These are phyloP conservation scores for Sphaerodactylus townsendi DNA, from an alignment of 2,113 vertebrate species.

Conservation along the genomic window DNA sequence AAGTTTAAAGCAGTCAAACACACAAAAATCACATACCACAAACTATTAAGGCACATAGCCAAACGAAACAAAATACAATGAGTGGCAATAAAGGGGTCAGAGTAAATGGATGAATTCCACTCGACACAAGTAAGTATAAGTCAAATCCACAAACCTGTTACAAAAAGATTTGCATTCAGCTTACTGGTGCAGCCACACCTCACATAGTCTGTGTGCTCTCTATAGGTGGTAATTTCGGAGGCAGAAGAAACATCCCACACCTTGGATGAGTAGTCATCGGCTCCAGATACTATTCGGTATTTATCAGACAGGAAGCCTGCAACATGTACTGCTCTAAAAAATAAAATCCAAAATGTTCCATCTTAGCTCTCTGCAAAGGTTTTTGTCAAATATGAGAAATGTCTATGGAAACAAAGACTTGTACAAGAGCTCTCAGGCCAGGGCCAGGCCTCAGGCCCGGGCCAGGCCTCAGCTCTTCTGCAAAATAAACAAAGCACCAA, in stretches of 20 bases:
- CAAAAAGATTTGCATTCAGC: constrained; percentile 89
- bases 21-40: background rate
- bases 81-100: background rate
- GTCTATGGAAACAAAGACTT: background rate
- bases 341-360: constrained; percentile 27
- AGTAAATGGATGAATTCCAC: background rate
- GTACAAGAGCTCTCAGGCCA: background rate
- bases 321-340: constrained; percentile 86
- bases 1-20: background rate
- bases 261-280: constrained; percentile 90
- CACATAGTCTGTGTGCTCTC: constrained; percentile 92
- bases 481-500: too few relatives aligned
- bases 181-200: constrained; percentile 88
- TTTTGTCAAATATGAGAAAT: background rate
- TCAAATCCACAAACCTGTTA: constrained; percentile 82
- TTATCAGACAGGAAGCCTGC: constrained; percentile 90
- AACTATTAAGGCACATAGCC: background rate
- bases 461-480: background rate
- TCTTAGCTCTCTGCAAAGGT: background rate
- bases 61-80: background rate
- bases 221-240: constrained; percentile 79
- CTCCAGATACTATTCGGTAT: constrained; percentile 88
- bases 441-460: background rate
- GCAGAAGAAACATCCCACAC: constrained; percentile 92
- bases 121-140: background rate